Conservation (phyloP, 2,888 invertebrate species). For the Machimus rusticus region DNA sequence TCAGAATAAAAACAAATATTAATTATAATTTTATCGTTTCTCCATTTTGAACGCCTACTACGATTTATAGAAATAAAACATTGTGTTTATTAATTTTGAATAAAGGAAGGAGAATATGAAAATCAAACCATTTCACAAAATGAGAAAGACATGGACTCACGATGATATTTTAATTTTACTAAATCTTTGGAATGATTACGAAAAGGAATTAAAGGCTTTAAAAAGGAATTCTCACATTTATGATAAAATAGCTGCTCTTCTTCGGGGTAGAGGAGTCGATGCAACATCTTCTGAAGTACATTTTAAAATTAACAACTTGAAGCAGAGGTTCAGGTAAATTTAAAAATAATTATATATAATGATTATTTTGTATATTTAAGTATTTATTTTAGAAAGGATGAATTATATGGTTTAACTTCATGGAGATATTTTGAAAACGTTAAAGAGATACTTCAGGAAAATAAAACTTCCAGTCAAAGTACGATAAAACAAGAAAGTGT, state of each 20-base stretch:
- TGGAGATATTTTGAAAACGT: background rate
- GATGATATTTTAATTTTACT: background rate
- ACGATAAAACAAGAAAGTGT: background rate
- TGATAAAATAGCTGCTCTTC: background rate
- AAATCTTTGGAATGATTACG: background rate
- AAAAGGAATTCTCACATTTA: constrained; percentile 13
- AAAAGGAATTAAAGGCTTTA: background rate
- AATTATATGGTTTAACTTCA: background rate
- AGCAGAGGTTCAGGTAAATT: background rate
- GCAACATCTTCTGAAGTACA: background rate
- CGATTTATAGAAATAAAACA: background rate
- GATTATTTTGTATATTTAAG: background rate
- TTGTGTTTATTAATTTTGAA: background rate
- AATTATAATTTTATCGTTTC: background rate
- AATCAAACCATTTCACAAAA: background rate
- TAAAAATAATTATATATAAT: background rate
- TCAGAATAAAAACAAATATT: background rate
- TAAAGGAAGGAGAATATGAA: background rate
- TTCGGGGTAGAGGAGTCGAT: background rate
- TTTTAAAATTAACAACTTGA: constrained; percentile 25
- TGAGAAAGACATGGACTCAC: background rate
- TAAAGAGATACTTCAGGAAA: background rate
- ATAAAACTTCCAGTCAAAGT: background rate
- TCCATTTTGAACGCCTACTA: background rate
- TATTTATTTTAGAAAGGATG: background rate